Base-by-base conservation (phyloP, 2,888 invertebrate genomes). In the Ethmia dodecea region DNA sequence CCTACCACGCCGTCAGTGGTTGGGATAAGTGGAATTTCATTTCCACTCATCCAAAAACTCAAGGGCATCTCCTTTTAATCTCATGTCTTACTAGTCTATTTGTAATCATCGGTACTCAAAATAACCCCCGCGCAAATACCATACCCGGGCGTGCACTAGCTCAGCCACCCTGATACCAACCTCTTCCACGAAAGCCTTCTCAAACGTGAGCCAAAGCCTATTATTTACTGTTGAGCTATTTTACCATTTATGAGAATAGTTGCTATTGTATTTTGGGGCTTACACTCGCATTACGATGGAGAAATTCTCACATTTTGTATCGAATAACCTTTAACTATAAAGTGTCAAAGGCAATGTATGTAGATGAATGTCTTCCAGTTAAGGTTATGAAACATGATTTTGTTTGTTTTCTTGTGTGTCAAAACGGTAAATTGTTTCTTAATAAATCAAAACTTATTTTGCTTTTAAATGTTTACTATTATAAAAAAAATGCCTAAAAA, bases 111-210 rank as follows among this genome's bases (percentile, higher is more conserved):
- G n/a, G n/a, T n/a, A 18, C 18, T 6, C 18, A 18, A n/a, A n/a
- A 22, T 22, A 22, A 22, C 22, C n/a, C 8, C 9, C n/a, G n/a
- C n/a, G 20, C 20, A 20, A 20, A 8, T 20, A 20, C 22, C 9
- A 22, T 22, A n/a, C 26, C 31, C 35, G 45, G 39, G 43, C 40
- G 45, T 31, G 40, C 33, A 11, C 26, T 24, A 35, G 15, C 45
- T 50, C 46, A 51, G 43, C 42, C 40, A 41, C 29, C 16, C 13
- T 37, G 48, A 55, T 59, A 46, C 37, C 44, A 40, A 28, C 42
- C 40, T 33, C 39, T 44, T n/a, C 37, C 31, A 24, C 18, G 28
- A 40, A 28, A 40, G 38, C 42, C 40, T 34, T 37, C 36, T 38
- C 42, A 33, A 41, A 36, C 24, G 37, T 34, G 34, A 43, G 35